Conservation (phyloP, 2,113 vertebrate species). For the Abramis brama region DNA sequence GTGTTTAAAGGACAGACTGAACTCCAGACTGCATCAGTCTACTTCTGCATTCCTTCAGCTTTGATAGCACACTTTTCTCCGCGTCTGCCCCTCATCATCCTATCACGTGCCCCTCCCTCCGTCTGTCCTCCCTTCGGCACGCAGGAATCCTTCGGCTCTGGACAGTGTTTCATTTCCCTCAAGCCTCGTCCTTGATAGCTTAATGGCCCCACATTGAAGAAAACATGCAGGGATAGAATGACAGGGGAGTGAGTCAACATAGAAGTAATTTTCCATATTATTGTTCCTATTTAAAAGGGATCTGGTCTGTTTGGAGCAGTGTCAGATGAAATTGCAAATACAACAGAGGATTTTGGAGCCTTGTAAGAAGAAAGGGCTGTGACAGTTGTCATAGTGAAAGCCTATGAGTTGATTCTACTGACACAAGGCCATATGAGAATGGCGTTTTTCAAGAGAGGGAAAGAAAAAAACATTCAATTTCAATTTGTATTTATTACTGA, state of each 20-base stretch:
- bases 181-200: slow-evolving; percentile 78
- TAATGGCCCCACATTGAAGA: slow-evolving; percentile 67
- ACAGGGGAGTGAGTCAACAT: slow-evolving; percentile 35
- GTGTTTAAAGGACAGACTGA: slow-evolving; percentile 67
- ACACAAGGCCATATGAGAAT: slow-evolving; percentile 21
- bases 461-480: neutral
- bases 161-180: slow-evolving; percentile 78
- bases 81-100: slow-evolving; percentile 59
- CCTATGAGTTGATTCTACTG: neutral
- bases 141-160: slow-evolving; percentile 76
- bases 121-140: slow-evolving; percentile 71
- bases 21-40: slow-evolving; percentile 64
- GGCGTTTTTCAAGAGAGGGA: neutral
- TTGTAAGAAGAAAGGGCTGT: neutral
- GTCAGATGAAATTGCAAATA: slow-evolving; percentile 46
- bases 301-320: slow-evolving; percentile 26
- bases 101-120: slow-evolving; percentile 41
- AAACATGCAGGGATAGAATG: slow-evolving; percentile 25
- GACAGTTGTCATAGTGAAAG: slow-evolving; percentile 16
- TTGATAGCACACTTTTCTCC: slow-evolving; percentile 72
- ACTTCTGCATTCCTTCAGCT: slow-evolving; percentile 74
- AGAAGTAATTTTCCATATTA: slow-evolving; percentile 43
- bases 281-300: slow-evolving; percentile 26
- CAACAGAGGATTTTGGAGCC: slow-evolving; percentile 9
- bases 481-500: neutral